A percentile compares a stretch with the other conserved stretches of the same genome.
Conservation (phyloP, 2,113 vertebrate species). For the Lethenteron camtschaticum region DNA sequence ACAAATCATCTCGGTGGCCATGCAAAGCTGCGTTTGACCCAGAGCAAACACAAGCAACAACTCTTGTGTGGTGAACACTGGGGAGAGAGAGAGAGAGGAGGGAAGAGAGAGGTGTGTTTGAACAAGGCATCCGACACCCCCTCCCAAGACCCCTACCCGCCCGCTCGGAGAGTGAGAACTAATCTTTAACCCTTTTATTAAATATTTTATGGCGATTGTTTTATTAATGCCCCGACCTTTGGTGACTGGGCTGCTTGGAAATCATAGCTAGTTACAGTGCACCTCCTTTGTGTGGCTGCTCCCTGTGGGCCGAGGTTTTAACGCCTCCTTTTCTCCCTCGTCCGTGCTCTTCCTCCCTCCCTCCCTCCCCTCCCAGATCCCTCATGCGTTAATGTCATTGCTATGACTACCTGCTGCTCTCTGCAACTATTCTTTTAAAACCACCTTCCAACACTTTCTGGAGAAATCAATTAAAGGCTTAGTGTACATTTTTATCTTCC, state of each 20-base stretch:
- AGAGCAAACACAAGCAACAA: no score
- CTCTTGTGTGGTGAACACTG: no score
- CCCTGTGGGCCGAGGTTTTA: no score
- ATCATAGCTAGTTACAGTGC: conserved; percentile 4
- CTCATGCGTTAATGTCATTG: conserved; percentile 6
- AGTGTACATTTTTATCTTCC: not conserved
- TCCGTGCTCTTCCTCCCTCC: not conserved
- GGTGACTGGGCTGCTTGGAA: conserved; percentile 1
- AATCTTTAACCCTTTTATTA: not conserved
- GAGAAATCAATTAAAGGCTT: conserved; percentile 2
- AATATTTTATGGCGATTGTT: conserved; percentile 1
- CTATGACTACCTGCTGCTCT: conserved; percentile 4
- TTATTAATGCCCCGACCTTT: conserved; percentile 3
- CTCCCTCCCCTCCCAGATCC: not conserved
- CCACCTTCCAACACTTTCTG: not conserved
- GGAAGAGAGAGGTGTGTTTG: no score
- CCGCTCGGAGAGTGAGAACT: no score
- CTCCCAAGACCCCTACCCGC: no score
- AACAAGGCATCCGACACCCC: no score
- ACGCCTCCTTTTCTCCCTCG: no score
- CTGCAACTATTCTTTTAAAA: conserved; percentile 2
- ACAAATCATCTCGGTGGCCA: no score
- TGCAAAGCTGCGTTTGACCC: no score
- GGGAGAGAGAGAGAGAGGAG: no score
- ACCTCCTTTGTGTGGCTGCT: not conserved